Conservation (phyloP, 2,888 invertebrate genomes). For the Scotopteryx bipunctaria region DNA sequence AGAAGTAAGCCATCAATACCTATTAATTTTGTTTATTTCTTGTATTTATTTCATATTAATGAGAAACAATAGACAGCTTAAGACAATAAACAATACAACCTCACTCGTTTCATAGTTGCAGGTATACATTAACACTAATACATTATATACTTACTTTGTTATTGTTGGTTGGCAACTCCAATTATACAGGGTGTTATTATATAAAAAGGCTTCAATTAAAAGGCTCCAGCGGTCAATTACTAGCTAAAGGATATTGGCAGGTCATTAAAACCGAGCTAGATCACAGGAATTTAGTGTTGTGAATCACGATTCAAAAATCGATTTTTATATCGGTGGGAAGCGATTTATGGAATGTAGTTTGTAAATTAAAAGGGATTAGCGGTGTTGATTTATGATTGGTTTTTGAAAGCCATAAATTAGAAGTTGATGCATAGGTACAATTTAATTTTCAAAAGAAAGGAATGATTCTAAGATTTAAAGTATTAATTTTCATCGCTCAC, state of each 20-base stretch:
- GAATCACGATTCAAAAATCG: slow-evolving; percentile 33
- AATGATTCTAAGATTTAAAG: background rate
- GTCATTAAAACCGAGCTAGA: slow-evolving; percentile 51
- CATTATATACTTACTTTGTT: slow-evolving; percentile 11
- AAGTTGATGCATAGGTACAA: background rate
- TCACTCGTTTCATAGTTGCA: background rate
- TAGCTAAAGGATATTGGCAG: slow-evolving; percentile 49
- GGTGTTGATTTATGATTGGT: slow-evolving; percentile 16
- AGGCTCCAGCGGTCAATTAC: slow-evolving; percentile 64
- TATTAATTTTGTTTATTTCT: too few relatives aligned
- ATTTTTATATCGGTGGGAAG: slow-evolving; percentile 15
- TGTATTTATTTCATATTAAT: too few relatives aligned
- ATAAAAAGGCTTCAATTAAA: slow-evolving; percentile 69
- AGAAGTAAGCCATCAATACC: too few relatives aligned
- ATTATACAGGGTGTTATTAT: slow-evolving; percentile 58
- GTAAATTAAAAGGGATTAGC: slow-evolving; percentile 1
- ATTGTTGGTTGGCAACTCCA: slow-evolving; percentile 40
- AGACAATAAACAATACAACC: background rate
- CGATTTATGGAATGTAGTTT: slow-evolving; percentile 1
- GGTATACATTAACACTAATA: background rate
- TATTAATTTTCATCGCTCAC: background rate
- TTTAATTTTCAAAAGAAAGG: slow-evolving; percentile 1
- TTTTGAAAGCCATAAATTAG: slow-evolving; percentile 2
- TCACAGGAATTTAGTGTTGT: slow-evolving; percentile 36
- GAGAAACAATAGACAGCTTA: too few relatives aligned